phyloP scores from a whole-genome alignment of 2,888 invertebrate species.

The Latrodectus hesperus region DNA sequence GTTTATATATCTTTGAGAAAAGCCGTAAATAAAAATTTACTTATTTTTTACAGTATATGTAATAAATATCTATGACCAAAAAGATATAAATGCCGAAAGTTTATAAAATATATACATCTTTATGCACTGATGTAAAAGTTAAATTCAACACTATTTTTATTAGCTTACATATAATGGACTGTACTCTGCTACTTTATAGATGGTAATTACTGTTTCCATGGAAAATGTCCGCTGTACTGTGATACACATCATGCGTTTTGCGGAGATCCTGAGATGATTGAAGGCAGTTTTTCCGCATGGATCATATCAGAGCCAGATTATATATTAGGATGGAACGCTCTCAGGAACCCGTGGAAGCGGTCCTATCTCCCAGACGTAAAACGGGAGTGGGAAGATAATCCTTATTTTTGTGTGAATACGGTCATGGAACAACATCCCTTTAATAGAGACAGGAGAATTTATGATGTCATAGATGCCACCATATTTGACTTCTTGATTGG shows the following conservation, averaged over 20 bases:
- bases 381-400: slow-evolving; percentile 97
- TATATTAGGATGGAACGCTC: slow-evolving; percentile 84
- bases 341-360: slow-evolving; percentile 78
- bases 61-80: too few relatives aligned
- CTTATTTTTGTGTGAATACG: slow-evolving; percentile 87
- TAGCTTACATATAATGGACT: too few relatives aligned
- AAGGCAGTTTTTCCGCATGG: slow-evolving; percentile 97
- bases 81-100: too few relatives aligned
- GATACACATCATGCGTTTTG: slow-evolving; percentile 87
- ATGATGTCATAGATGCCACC: slow-evolving; percentile 97
- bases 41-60: too few relatives aligned
- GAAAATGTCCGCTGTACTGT: slow-evolving; percentile 78
- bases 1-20: too few relatives aligned
- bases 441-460: slow-evolving; percentile 89
- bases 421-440: slow-evolving; percentile 92
- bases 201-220: slow-evolving; percentile 87
- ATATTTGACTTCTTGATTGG: slow-evolving; percentile 97
- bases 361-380: slow-evolving; percentile 97
- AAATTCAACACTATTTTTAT: too few relatives aligned
- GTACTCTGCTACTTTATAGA: slow-evolving; percentile 77
- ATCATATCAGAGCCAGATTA: slow-evolving; percentile 75
- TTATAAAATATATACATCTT: too few relatives aligned
- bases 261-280: slow-evolving; percentile 93
- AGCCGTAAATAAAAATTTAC: too few relatives aligned
- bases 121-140: too few relatives aligned